phyloP scores from a whole-genome alignment of 92 coral and sea anemone genomes.

The Galaxea fascicularis region DNA sequence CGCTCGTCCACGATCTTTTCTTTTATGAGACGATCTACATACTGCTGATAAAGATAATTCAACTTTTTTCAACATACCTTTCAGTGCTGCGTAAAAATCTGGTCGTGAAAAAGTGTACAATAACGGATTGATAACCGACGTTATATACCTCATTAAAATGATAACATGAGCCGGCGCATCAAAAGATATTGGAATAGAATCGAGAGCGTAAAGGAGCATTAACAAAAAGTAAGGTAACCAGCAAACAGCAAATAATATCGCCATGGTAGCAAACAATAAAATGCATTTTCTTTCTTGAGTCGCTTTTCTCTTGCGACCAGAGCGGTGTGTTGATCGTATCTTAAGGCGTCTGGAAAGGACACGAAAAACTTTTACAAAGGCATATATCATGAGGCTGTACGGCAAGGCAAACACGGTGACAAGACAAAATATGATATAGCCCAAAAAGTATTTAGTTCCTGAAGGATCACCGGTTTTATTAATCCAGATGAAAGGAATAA shows the following conservation, averaged over 20 bases:
- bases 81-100: conserved; percentile 44
- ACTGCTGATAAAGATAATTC: background rate
- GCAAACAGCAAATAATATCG: conserved; percentile 49
- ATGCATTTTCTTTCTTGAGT: conserved; percentile 52
- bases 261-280: conserved; percentile 59
- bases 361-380: conserved; percentile 49
- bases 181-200: background rate
- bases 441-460: background rate
- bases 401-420: conserved; percentile 44
- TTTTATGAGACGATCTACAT: background rate
- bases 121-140: conserved; percentile 58
- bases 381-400: conserved; percentile 54
- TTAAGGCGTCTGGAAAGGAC: conserved; percentile 34
- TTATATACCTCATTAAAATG: conserved; percentile 46
- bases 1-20: background rate
- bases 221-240: conserved; percentile 62
- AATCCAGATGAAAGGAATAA: conserved; percentile 48
- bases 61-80: background rate
- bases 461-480: conserved; percentile 7
- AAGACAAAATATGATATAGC: conserved; percentile 22
- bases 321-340: background rate
- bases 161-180: conserved; percentile 18
- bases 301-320: background rate
- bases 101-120: conserved; percentile 49
- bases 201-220: background rate